Evolutionary conservation across 2,888 invertebrate species (phyloP), one percentile per base, ranked within the genome.

Genomic region (Spodoptera littoralis): DNA sequence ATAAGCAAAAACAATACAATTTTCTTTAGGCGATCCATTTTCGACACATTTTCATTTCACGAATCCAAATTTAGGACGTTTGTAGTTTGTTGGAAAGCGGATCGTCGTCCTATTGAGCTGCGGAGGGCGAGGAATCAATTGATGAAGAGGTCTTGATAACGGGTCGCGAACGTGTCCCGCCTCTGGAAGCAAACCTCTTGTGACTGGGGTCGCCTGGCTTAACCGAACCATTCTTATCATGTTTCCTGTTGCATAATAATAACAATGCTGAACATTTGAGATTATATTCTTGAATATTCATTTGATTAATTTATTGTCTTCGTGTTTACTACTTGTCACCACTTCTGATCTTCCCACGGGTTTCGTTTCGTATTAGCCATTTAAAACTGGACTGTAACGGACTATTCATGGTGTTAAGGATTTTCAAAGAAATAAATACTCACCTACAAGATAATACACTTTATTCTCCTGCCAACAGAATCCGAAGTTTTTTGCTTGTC

Each of bases 121-220:
- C 53, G 68, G 83, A 79, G 86, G 83, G 83, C 71, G 79, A 74
- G 65, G 82, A 86, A 92, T 94, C 94, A 90, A 94, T 94, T 93
- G 94, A 94, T 94, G 92, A 91, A 94, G 93, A 88, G 90, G 67
- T 58, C 57, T 62, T 74, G 93, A 93, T 93, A 92, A 78, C 63
- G 65, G n/a, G 47, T 68, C 76, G 65, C 82, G 89, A 85, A 93
- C 93, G 93, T 94, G 94, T 90, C 84, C 78, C 85, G 88, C 90
- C 89, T 84, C 84, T 86, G 90, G 90, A 87, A 84, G 82, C 79
- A 24, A 70, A 79, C 76, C 87, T 80, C 85, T 86, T 76, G 79
- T 75, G 81, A 47, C 11, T 44, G 50, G 52, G 44, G 46, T 49
- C 63, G 47, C 49, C 65, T 43, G 44, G 30, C 63, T 47, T 9